Percentiles rank a stretch among this genome's conserved stretches.
Conservation (phyloP, 2,113 vertebrate species). For the Syngnathus scovelli region DNA sequence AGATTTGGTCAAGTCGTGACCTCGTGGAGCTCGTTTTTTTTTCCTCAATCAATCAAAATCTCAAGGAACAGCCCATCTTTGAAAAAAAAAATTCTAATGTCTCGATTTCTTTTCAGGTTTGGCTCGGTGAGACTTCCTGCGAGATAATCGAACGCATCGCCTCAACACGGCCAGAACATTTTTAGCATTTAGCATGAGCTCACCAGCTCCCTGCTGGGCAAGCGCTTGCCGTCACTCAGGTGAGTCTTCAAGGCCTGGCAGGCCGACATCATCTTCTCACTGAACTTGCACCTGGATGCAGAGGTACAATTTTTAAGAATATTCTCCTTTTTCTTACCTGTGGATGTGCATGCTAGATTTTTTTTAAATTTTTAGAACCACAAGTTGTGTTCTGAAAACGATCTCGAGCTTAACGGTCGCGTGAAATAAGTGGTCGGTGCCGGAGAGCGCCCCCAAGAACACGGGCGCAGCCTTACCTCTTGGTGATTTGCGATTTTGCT, state of each 20-base stretch:
- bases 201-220: slow-evolving; percentile 88
- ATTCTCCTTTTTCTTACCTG: too few species aligned
- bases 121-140: not conserved
- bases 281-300: slow-evolving; percentile 78
- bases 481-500: slow-evolving; percentile 73
- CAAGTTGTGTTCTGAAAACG: too few species aligned
- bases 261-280: slow-evolving; percentile 86
- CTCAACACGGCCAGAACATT: not conserved
- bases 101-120: too few species aligned
- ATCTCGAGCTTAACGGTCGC: too few species aligned
- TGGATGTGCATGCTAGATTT: too few species aligned
- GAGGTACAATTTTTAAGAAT: not conserved
- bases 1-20: not conserved
- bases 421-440: too few species aligned
- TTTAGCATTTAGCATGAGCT: slow-evolving; percentile 42
- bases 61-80: not conserved
- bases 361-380: too few species aligned
- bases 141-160: slow-evolving; percentile 23
- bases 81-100: too few species aligned
- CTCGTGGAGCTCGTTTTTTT: not conserved
- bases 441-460: not conserved
- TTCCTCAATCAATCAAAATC: not conserved
- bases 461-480: slow-evolving; percentile 68
- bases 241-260: slow-evolving; percentile 83
- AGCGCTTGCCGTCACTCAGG: slow-evolving; percentile 74